Conservation (phyloP, 2,113 vertebrate species). For the Empidonax traillii region DNA sequence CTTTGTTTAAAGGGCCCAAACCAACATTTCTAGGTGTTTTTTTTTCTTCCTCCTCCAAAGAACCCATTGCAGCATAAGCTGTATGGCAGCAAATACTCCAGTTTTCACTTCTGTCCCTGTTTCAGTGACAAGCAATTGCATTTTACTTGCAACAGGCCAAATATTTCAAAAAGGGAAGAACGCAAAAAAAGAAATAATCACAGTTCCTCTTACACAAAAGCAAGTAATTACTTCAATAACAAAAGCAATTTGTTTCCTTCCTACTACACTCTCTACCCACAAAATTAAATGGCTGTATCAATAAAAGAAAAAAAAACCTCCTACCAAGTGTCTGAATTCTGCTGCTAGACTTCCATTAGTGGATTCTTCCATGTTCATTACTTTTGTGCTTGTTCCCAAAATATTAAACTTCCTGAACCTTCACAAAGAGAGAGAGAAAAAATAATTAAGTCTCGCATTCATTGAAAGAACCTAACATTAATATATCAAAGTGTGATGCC, state of each 20-base stretch:
- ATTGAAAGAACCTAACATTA: not conserved
- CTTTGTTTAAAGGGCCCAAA: not conserved
- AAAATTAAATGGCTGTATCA: not conserved
- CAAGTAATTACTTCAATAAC: not conserved
- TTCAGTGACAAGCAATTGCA: not conserved
- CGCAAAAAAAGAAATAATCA: not conserved
- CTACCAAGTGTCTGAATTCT: constrained; percentile 95
- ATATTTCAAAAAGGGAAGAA: not conserved
- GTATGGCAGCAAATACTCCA: not conserved
- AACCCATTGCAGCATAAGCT: not conserved
- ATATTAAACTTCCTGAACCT: constrained; percentile 98
- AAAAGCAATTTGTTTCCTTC: not conserved
- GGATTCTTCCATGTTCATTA: constrained; percentile 99
- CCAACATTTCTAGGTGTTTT: not conserved
- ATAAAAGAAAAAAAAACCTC: not conserved
- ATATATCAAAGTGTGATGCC: not conserved
- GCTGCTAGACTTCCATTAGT: constrained; percentile 94
- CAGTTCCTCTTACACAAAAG: not conserved
- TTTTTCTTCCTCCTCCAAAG: not conserved
- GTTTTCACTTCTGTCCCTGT: not conserved
- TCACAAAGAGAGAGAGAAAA: not conserved
- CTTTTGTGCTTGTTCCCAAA: constrained; percentile 93
- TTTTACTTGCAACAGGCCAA: not conserved
- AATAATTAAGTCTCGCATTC: not conserved
- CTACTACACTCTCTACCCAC: not conserved